Percentiles rank a stretch among this genome's conserved stretches.
phyloP scores from a whole-genome alignment of 2,113 vertebrate species.

The Ictidomys tridecemlineatus region DNA sequence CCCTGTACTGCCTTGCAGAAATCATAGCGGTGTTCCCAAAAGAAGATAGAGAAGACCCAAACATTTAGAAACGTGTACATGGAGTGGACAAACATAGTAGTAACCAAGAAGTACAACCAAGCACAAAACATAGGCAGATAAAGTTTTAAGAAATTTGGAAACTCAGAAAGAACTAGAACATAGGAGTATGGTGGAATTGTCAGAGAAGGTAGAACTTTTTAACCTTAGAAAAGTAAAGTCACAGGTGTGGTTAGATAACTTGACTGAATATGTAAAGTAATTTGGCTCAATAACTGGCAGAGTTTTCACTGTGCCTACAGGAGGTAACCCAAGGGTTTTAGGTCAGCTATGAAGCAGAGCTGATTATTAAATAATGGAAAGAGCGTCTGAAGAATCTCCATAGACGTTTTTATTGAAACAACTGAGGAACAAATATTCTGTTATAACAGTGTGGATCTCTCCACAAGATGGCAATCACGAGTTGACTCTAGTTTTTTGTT shows the following conservation, averaged over 20 bases:
- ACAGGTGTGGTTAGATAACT: not conserved
- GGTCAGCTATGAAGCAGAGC: not conserved
- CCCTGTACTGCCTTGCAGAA: not conserved
- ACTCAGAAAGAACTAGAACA: not conserved
- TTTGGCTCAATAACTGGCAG: not conserved
- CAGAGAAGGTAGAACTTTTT: not conserved
- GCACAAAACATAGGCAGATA: not conserved
- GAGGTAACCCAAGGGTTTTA: not conserved
- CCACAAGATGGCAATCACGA: slow-evolving; percentile 82
- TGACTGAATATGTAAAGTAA: not conserved
- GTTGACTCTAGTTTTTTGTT: slow-evolving; percentile 65
- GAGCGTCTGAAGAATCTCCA: not conserved
- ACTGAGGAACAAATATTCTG: not conserved
- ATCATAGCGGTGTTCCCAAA: not conserved
- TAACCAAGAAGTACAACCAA: not conserved
- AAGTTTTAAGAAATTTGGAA: not conserved
- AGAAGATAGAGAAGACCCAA: not conserved
- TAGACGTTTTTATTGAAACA: slow-evolving; percentile 34
- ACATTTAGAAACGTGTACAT: not conserved
- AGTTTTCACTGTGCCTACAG: fast-evolving
- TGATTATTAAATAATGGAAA: slow-evolving; percentile 20
- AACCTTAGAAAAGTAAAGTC: not conserved
- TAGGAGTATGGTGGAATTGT: not conserved
- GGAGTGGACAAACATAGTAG: not conserved
- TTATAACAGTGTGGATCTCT: not conserved